Base-by-base conservation (phyloP, 2,113 vertebrate genomes). In the Lepus timidus region DNA sequence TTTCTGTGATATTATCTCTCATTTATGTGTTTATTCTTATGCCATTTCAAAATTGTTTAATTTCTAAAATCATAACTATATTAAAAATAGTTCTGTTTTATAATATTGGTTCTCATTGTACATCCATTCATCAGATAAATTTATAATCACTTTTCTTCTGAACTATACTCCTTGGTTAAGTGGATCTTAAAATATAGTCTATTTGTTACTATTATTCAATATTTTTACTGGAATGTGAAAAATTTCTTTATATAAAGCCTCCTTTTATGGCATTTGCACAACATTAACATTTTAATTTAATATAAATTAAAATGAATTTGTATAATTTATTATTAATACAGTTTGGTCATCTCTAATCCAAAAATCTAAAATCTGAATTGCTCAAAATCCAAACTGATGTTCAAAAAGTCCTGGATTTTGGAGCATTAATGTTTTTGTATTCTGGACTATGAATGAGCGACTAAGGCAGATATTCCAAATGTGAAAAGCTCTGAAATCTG, bases 31-130 rank as follows among this genome's bases (percentile, higher is more conserved):
- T 51, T 44, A 68, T 88, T 36, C 51, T 79, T 36, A 2, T 75
- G 33, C 9, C 27, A 51, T 85, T 81, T 94, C 31, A 86, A 61
- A 52, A 67, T 88, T 75, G 16, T 58, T 76, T 39, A 76, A 76
- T 51, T 92, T 70, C 55, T 44, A n/a, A 75, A 93, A 58, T 61
- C 39, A 76, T 62, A 55, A 75, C 85, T 12, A 78, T 61, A 85
- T 96, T 31, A 67, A 92, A 62, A 73, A 61, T 2, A 29, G 20
- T 64, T 78, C 44, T 76, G 64, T 29, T 74, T 88, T 85, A 3
- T 71, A 68, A 49, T 36, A 31, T 44, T 74, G 58, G 1, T 80
- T 55, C 4, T 68, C n/a, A 68, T 27, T 64, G 0, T 44, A 1
- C 49, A 20, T 19, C 58, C 36, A 61, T 70, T 79, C 23, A 71